Evolutionary conservation across 2,113 vertebrate species (phyloP).

Genomic region (Strix aluco): DNA sequence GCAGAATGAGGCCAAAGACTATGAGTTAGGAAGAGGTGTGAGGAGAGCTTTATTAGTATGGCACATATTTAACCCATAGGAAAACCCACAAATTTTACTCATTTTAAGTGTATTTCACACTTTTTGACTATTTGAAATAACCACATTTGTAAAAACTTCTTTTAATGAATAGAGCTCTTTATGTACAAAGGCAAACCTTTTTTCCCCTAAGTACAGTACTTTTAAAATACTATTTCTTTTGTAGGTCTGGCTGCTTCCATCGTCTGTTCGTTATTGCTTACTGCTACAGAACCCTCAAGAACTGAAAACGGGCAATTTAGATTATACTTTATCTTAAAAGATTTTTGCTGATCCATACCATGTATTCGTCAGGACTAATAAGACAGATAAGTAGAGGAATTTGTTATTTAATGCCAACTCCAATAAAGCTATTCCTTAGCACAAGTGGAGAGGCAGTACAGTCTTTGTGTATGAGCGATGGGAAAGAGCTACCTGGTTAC

Average conservation of each 20-base stretch:
- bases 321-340: background rate
- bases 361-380: background rate
- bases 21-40: conserved; percentile 27
- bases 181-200: conserved; percentile 57
- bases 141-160: conserved; percentile 57
- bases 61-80: conserved; percentile 54
- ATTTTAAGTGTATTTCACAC: conserved; percentile 63
- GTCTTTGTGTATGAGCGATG: background rate
- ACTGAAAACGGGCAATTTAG: background rate
- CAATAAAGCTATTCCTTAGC: background rate
- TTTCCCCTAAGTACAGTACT: background rate
- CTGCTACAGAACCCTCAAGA: conserved; percentile 32
- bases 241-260: conserved; percentile 73
- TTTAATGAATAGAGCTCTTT: conserved; percentile 65
- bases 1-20: conserved; percentile 38
- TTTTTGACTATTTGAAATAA: conserved; percentile 58
- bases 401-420: conserved; percentile 7
- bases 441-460: background rate
- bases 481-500: background rate
- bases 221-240: conserved; percentile 49
- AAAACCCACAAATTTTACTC: conserved; percentile 52
- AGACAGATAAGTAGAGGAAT: conserved; percentile 44
- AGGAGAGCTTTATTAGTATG: conserved; percentile 48
- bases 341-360: background rate
- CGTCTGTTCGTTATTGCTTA: conserved; percentile 64